Conservation (phyloP, 2,113 vertebrate genomes). For the Herpailurus yagouaroundi region DNA sequence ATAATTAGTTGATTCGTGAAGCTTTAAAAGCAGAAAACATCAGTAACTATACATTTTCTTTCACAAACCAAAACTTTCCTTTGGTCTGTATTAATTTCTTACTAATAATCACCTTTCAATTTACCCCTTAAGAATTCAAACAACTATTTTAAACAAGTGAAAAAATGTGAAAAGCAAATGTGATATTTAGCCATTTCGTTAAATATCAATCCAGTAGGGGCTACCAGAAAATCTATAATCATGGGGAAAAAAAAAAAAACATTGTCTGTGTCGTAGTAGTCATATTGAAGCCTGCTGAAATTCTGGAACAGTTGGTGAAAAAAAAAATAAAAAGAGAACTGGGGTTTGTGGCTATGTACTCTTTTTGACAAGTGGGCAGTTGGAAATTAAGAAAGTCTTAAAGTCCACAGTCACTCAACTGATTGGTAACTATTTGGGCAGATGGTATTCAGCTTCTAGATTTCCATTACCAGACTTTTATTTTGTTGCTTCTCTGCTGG, state of each 20-base stretch:
- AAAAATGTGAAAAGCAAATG: conserved; percentile 25
- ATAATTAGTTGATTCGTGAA: not conserved
- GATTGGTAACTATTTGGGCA: not conserved
- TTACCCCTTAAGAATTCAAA: not conserved
- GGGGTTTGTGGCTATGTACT: not conserved
- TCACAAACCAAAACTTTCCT: not conserved
- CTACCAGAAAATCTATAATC: conserved; percentile 60
- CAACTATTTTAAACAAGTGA: conserved; percentile 51
- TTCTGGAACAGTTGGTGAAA: not conserved
- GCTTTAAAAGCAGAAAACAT: not conserved
- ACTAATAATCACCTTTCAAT: conserved; percentile 36
- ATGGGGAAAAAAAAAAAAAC: not conserved
- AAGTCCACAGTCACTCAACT: not conserved
- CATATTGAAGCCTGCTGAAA: not conserved
- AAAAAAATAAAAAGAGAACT: not conserved
- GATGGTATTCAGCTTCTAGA: not conserved
- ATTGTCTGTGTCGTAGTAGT: not conserved
- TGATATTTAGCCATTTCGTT: conserved; percentile 37
- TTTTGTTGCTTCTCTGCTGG: not conserved
- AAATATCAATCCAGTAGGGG: conserved; percentile 66
- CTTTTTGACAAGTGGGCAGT: not conserved
- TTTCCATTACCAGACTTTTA: not conserved
- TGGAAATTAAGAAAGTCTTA: not conserved
- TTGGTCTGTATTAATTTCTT: conserved; percentile 26
- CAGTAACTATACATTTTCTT: not conserved